Evolutionary conservation across 1,140 invertebrate genomes (phyloP).

Genomic region (Drosophila ananassae): DNA sequence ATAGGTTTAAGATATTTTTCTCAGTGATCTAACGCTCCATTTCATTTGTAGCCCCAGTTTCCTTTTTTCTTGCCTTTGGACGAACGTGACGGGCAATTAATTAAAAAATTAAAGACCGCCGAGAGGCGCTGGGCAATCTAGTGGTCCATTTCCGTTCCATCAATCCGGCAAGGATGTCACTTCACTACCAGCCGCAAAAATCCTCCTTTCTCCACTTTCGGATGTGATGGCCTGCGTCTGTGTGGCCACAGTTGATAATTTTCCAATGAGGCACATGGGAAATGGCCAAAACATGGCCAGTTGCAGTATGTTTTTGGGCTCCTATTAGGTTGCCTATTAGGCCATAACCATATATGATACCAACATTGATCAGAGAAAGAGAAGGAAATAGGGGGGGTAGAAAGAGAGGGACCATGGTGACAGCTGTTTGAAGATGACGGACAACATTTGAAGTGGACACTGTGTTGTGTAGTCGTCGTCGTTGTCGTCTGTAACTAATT

Average conservation of each 20-base stretch:
- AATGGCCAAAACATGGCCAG: slow-evolving; percentile 60
- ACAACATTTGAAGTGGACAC: slow-evolving; percentile 71
- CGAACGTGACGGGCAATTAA: slow-evolving; percentile 78
- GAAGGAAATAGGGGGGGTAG: neutral
- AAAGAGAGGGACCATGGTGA: slow-evolving; percentile 8
- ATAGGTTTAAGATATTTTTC: neutral
- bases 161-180: slow-evolving; percentile 31
- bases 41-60: slow-evolving; percentile 48
- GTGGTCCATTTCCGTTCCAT: slow-evolving; percentile 34
- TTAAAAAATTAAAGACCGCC: slow-evolving; percentile 75
- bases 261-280: slow-evolving; percentile 79
- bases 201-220: slow-evolving; percentile 30
- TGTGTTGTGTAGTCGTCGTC: slow-evolving; percentile 32
- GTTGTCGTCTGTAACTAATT: slow-evolving; percentile 72
- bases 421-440: slow-evolving; percentile 66
- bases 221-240: neutral
- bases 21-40: slow-evolving; percentile 47
- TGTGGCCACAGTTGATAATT: slow-evolving; percentile 72
- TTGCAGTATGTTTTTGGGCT: slow-evolving; percentile 38
- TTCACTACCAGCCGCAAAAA: slow-evolving; percentile 37
- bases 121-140: slow-evolving; percentile 37
- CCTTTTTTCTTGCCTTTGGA: slow-evolving; percentile 22
- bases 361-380: slow-evolving; percentile 46
- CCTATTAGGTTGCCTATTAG: slow-evolving; percentile 74
- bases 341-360: slow-evolving; percentile 65